Conservation (phyloP, 2,797 vertebrate species). For the Australoheros facetus region DNA sequence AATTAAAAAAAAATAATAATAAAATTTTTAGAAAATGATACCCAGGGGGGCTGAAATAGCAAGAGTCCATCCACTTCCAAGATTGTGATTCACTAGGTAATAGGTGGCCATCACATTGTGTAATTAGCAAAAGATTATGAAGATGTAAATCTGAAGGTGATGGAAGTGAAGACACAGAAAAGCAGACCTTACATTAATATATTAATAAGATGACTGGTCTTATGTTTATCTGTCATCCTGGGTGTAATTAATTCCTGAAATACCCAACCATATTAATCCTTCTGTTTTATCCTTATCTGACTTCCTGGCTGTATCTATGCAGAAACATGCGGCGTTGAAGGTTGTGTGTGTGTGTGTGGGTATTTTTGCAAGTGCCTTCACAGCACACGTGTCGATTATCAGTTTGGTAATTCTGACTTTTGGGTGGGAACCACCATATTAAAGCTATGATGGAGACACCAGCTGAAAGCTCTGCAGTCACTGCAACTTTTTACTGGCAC, state of each 20-base stretch:
- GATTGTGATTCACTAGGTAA: not conserved
- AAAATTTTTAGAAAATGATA: conserved; percentile 49
- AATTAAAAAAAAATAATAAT: conserved; percentile 13
- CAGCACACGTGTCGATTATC: conserved; percentile 4
- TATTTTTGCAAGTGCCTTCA: too few species aligned
- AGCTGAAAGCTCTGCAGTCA: conserved; percentile 69
- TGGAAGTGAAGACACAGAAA: conserved; percentile 20
- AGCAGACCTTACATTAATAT: conserved; percentile 28
- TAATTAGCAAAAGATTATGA: conserved; percentile 40
- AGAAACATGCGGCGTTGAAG: conserved; percentile 18
- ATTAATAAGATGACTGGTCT: conserved; percentile 3
- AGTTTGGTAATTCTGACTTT: conserved; percentile 32
- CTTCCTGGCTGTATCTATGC: conserved; percentile 22
- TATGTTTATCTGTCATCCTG: conserved; percentile 31
- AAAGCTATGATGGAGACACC: conserved; percentile 63
- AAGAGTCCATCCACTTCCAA: conserved; percentile 20
- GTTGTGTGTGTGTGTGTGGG: conserved; percentile 1
- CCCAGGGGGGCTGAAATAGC: conserved; percentile 34
- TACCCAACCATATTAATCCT: conserved; percentile 26
- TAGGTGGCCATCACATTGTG: not conserved
- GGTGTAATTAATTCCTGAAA: conserved; percentile 32
- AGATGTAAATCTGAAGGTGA: conserved; percentile 22
- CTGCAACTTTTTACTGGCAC: conserved; percentile 56
- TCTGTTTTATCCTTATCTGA: conserved; percentile 30
- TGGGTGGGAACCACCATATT: conserved; percentile 67